A percentile compares a stretch with the other conserved stretches of the same genome.
Evolutionary conservation across 2,888 invertebrate species (phyloP).

Genomic region (Sinhomidia bicolor): DNA sequence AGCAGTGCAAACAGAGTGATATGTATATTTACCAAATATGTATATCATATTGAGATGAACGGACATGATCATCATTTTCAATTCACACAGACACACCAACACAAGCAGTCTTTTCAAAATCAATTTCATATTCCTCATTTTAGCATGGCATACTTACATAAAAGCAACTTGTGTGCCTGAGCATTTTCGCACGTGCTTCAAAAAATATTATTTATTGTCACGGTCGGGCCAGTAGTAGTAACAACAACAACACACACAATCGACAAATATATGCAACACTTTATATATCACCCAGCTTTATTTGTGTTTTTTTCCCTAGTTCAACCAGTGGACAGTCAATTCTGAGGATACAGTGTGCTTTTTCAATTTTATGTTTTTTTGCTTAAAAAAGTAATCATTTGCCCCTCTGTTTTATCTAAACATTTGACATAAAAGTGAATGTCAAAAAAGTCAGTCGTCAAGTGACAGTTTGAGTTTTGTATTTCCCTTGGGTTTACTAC

Average conservation of each 20-base stretch:
- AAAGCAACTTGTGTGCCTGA: no score
- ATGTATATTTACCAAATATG: neutral
- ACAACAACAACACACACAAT: neutral
- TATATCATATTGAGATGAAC: neutral
- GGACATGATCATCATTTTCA: neutral
- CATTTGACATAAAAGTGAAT: no score
- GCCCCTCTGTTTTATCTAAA: no score
- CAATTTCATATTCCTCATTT: neutral
- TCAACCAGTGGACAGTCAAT: no score
- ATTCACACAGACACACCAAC: neutral
- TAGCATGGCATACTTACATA: no score
- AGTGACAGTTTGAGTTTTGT: no score
- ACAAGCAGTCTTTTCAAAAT: conserved; percentile 1
- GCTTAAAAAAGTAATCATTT: no score
- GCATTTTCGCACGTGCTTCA: neutral
- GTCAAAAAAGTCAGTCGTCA: no score
- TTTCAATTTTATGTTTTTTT: no score
- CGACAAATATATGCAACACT: neutral
- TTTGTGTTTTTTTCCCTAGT: no score
- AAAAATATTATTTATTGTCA: neutral
- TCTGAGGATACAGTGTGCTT: no score
- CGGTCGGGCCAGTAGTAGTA: neutral
- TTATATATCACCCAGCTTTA: neutral
- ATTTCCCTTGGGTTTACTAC: no score
- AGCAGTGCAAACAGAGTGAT: neutral